These are phyloP conservation scores for Anarsia innoxiella DNA, from an alignment of 2,888 invertebrate species.

Conservation along the genomic window DNA sequence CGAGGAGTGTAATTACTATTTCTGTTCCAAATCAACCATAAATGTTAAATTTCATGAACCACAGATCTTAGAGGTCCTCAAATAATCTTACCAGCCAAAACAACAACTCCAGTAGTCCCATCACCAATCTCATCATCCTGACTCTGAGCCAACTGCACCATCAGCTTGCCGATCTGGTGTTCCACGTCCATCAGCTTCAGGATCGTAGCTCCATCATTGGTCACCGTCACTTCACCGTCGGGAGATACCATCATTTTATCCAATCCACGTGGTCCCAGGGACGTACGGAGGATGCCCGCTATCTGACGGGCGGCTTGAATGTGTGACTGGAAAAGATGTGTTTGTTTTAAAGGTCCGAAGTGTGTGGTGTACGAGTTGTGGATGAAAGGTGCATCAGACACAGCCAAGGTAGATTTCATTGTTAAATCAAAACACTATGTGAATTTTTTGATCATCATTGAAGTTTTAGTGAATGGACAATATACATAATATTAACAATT, in stretches of 20 bases:
- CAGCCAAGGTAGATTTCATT: slow-evolving; percentile 19
- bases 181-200: slow-evolving; percentile 99
- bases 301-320: slow-evolving; percentile 97
- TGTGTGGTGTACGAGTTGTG: neutral
- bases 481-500: too few relatives aligned
- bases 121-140: slow-evolving; percentile 99
- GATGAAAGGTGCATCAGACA: slow-evolving; percentile 12
- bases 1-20: too few relatives aligned
- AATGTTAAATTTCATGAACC: too few relatives aligned
- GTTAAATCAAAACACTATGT: slow-evolving; percentile 19
- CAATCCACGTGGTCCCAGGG: slow-evolving; percentile 96
- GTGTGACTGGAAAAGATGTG: slow-evolving; percentile 85
- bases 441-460: slow-evolving; percentile 11
- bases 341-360: slow-evolving; percentile 20
- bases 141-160: slow-evolving; percentile 98
- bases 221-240: slow-evolving; percentile 98
- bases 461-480: neutral
- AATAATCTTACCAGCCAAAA: slow-evolving; percentile 78
- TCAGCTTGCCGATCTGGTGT: slow-evolving; percentile 97
- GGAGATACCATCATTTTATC: slow-evolving; percentile 98
- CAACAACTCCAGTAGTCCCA: slow-evolving; percentile 99
- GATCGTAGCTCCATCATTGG: slow-evolving; percentile 99
- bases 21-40: too few relatives aligned
- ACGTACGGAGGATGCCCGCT: slow-evolving; percentile 91
- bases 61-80: too few relatives aligned